Evolutionary conservation across 1,140 invertebrate genomes (phyloP).

Genomic region (Glomeris maerens): DNA sequence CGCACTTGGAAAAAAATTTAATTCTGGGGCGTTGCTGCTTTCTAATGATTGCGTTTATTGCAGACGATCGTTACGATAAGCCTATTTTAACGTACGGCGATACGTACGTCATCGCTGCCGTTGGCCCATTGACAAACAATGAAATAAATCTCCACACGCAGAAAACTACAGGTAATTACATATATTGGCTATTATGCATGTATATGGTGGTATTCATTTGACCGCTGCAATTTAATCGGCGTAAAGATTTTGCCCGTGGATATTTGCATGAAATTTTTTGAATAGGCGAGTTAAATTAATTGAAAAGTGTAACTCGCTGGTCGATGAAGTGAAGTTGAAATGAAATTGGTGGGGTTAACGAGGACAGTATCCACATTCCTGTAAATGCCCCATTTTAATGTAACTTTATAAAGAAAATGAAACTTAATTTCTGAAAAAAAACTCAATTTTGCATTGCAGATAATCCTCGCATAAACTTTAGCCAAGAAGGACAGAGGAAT

Average conservation of each 20-base stretch:
- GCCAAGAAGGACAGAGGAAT: not conserved
- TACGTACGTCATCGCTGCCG: conserved; percentile 68
- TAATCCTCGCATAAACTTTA: conserved; percentile 3
- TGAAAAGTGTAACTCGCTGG: too few relatives aligned
- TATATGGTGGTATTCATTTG: too few relatives aligned
- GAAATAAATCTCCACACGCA: conserved; percentile 1
- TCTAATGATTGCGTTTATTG: too few relatives aligned
- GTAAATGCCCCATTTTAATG: not conserved
- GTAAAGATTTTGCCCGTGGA: not conserved
- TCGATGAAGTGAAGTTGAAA: too few relatives aligned
- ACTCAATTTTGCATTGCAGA: too few relatives aligned
- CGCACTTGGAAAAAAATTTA: not conserved
- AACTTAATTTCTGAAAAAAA: too few relatives aligned
- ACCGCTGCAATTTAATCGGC: too few relatives aligned
- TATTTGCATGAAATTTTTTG: not conserved
- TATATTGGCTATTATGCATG: not conserved
- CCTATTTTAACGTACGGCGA: conserved; percentile 35
- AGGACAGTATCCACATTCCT: not conserved
- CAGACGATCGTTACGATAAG: conserved; percentile 29
- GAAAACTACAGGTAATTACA: conserved; percentile 4
- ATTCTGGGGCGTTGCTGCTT: not conserved
- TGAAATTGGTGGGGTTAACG: too few relatives aligned
- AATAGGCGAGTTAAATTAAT: too few relatives aligned
- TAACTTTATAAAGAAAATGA: not conserved
- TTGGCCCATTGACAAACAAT: conserved; percentile 60